These are phyloP conservation scores for Acridotheres tristis DNA, from an alignment of 2,797 vertebrate species.

Conservation along the genomic window DNA sequence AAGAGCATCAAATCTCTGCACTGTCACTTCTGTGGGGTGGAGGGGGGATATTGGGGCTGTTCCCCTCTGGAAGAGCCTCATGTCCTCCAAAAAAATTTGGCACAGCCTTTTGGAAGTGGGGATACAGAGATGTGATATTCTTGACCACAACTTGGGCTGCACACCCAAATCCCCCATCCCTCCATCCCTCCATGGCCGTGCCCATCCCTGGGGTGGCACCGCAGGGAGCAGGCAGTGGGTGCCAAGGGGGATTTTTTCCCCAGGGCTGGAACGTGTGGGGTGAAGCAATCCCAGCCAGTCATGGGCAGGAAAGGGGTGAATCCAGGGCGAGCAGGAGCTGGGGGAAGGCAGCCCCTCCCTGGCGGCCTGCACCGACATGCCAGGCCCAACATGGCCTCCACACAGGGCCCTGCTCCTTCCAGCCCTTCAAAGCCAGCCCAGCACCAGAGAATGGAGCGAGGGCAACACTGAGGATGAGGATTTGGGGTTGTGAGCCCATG, in stretches of 20 bases:
- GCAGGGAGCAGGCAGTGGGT: too few relatives aligned
- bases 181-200: accelerated
- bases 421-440: accelerated
- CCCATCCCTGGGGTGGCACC: background rate
- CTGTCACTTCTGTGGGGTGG: background rate
- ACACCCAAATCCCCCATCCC: accelerated
- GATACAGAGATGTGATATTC: accelerated
- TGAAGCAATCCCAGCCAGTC: background rate
- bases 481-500: accelerated
- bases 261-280: background rate
- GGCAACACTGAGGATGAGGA: background rate
- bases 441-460: accelerated
- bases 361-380: background rate
- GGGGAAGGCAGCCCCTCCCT: background rate
- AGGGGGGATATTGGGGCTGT: background rate
- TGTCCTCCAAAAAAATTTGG: background rate
- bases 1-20: background rate
- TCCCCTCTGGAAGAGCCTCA: background rate
- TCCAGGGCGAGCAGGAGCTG: accelerated
- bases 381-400: too few relatives aligned
- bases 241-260: background rate
- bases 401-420: background rate
- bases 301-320: background rate
- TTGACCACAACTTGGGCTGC: accelerated
- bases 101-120: background rate